Base-by-base conservation (phyloP, 2,797 vertebrate species). In the Clarias fuscus region DNA sequence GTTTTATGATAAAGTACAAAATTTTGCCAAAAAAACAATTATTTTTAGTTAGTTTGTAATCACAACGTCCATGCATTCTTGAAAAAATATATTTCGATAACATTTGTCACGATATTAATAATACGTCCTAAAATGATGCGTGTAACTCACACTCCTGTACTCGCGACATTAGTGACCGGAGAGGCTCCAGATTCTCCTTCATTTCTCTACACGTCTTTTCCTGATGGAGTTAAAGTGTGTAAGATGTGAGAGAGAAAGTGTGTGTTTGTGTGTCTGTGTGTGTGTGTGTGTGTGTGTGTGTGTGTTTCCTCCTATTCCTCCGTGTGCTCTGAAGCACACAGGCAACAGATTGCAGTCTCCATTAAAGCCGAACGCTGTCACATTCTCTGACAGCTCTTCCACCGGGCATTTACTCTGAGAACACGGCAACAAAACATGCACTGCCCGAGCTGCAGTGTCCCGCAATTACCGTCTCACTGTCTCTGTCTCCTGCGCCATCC, bases 151-250 rank as follows among this genome's bases (percentile, higher is more conserved):
- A 48, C 72, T 75, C 24, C 11, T 73, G 0, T 13, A 73, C 22
- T 72, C 37, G 6, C 17, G 1, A 37, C 7, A 5, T 30, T 30
- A 67, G 64, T 67, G 5, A 67, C n/a, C 17, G 33, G 0, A 40
- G 71, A 72, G 13, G 71, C 1, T 48, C 3, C 40, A 73, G 73
- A 30, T 76, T 58, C n/a, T 76, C 7, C n/a, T 58, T 58, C 14
- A 33, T 30, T 77, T 1, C 77, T n/a, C 77, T 59, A 64, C 77
- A 79, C 20, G 22, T 79, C 58, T 7, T 17, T 79, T 40, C 33
- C 56, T 65, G 22, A 48, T 1, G 2, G 5, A 88, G 92, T 92
- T 86, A 91, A 82, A 92, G 92, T n/a, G 2, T 93, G 62, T 64
- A 22, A 20, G 7, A 20, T 68, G 68, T 75, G 76, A 67, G 77